Evolutionary conservation across 2,797 vertebrate genomes (phyloP).

Genomic region (Sparus aurata): DNA sequence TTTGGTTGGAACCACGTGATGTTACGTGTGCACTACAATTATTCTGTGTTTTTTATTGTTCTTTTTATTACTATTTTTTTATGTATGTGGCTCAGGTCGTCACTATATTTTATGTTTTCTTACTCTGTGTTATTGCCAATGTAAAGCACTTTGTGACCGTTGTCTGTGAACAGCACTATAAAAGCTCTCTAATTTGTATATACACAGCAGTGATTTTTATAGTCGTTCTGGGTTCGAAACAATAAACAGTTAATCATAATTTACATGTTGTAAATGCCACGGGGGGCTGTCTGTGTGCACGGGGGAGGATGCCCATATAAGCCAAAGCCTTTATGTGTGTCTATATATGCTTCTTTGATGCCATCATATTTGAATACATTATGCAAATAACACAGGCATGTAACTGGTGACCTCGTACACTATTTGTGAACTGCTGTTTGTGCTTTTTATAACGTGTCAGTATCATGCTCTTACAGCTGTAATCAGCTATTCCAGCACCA

Average conservation of each 20-base stretch:
- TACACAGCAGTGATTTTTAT: neutral
- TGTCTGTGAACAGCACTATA: too few species aligned
- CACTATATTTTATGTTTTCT: too few species aligned
- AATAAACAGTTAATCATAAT: conserved; percentile 8
- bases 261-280: neutral
- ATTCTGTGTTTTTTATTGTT: too few species aligned
- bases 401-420: neutral
- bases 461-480: neutral
- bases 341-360: conserved; percentile 19
- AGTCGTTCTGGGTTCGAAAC: neutral
- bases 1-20: too few species aligned
- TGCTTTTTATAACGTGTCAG: neutral
- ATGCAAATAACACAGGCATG: conserved; percentile 8
- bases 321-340: neutral
- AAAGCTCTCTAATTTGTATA: too few species aligned
- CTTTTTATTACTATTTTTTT: too few species aligned
- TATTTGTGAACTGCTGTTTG: conserved; percentile 3
- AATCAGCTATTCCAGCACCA: conserved; percentile 3
- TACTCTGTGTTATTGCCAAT: too few species aligned
- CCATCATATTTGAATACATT: conserved; percentile 3
- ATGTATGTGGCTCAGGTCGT: too few species aligned
- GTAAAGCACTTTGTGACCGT: too few species aligned
- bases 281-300: neutral
- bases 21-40: too few species aligned
- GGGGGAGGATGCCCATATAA: neutral